These are phyloP conservation scores for Drepana arcuata DNA, from an alignment of 1,140 invertebrate species.

Conservation along the genomic window DNA sequence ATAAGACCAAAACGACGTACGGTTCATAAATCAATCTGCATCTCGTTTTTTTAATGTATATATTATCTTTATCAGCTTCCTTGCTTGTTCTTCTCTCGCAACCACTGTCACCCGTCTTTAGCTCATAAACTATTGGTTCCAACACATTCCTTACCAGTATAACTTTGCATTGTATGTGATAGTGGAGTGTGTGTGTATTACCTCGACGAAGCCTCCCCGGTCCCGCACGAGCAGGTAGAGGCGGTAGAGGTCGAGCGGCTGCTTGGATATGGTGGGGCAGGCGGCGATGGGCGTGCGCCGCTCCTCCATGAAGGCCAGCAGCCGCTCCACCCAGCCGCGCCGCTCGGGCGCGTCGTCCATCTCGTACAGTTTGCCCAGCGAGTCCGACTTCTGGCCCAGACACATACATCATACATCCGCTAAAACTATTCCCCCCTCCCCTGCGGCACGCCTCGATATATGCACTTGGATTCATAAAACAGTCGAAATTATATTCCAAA, in stretches of 20 bases:
- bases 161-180: too few species aligned
- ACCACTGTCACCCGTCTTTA: too few species aligned
- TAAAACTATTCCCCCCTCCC: neutral
- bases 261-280: slow-evolving; percentile 97
- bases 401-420: slow-evolving; percentile 34
- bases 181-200: slow-evolving; percentile 65
- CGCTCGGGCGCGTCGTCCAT: slow-evolving; percentile 96
- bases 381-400: slow-evolving; percentile 86
- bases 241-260: slow-evolving; percentile 96
- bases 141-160: too few species aligned
- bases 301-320: slow-evolving; percentile 95
- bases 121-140: too few species aligned
- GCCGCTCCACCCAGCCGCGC: slow-evolving; percentile 91
- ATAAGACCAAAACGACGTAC: too few species aligned
- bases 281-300: slow-evolving; percentile 92
- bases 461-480: too few species aligned
- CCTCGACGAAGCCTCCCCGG: slow-evolving; percentile 97
- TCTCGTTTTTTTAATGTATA: too few species aligned
- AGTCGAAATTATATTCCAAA: too few species aligned
- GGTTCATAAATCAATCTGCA: too few species aligned
- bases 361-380: slow-evolving; percentile 94
- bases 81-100: too few species aligned
- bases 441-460: neutral
- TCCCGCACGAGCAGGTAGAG: slow-evolving; percentile 96
- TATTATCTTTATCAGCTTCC: too few species aligned